Base-by-base conservation (phyloP, 2,797 vertebrate genomes). In the Rhinoraja longicauda region DNA sequence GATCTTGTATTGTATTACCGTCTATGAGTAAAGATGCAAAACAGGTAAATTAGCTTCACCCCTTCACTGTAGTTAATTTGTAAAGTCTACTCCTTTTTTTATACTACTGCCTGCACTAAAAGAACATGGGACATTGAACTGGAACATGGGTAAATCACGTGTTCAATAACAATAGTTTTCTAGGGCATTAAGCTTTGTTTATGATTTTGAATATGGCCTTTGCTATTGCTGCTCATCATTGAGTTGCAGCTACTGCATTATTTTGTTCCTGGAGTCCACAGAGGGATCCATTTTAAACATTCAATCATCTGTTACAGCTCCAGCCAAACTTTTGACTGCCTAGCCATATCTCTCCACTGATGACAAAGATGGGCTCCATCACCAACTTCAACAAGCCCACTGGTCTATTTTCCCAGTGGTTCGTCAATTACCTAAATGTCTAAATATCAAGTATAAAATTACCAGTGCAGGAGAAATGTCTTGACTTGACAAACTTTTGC, bases 281-380 rank as follows among this genome's bases (percentile, higher is more conserved):
- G 57, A 86, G 29, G 17, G 6, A 29, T 62, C 59, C 29, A 13
- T 17, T 13, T 86, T 86, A 62, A 86, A n/a, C 82, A 86, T 86
- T 86, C 82, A n/a, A n/a, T 4, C 0, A 13, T 24, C 45, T 82
- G 79, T 21, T 84, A 57, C 57, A 29, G 53, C 81, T 59, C 39
- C 53, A 86, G 82, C 59, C 53, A 86, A 86, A 26, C 29, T 62
- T 86, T 57, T 57, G 57, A 86, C 82, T 59, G 82, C 86, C 24
- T 53, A 81, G 39, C 78, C n/a, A 15, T 53, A 62, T 86, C 57
- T 62, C 4, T 86, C 82, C 29, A 64, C 15, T 88, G 62, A 19
- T 36, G 84, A 32, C 84, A 21, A 67, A 8, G 82, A 4, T 88
- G 32, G 59, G 64, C 17, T 67, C 62, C 19, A 8, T 67, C 62